Base-by-base conservation (phyloP, 2,113 vertebrate genomes). In the Spea multiplicata region DNA sequence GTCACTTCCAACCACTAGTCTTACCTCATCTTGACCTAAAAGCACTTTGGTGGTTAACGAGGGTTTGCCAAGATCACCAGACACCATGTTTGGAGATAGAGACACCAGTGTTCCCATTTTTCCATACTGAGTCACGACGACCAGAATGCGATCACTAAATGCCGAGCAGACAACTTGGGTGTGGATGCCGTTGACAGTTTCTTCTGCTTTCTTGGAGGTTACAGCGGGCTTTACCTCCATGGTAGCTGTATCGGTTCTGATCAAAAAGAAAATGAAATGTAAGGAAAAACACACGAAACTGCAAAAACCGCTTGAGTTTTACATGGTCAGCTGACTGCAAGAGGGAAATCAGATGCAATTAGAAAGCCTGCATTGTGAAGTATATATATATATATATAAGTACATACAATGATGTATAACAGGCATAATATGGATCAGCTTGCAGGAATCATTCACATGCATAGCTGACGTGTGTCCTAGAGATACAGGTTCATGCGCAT, bases 1-100 rank as follows among this genome's bases (percentile, higher is more conserved):
- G 30, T 30, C 30, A 30, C 30, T 30, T 8, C 62, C 74, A 1
- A 5, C 52, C 8, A 7, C 47, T 2, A 0, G 70, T 52, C 68
- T 82, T 92, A 98, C 97, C 95, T 99, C 97, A 8, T 98, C 96
- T 87, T 94, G 94, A 84, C 97, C 97, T 13, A 99, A 92, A 0
- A 99, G 91, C 16, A 99, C 95, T 88, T 89, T 96, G 0, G 96
- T 96, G 65, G 93, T 94, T 65, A 95, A 91, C 1, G 91, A 75
- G 0, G 95, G 89, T 14, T 87, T 91, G 88, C 88, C 91, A 85
- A 97, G 81, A 46, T 93, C 94, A 80, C 90, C 86, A 1, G 93
- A 83, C 62, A 88, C 80, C 0, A 84, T 85, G 84, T 93, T 94
- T 59, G 97, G 95, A 9, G 95, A 93, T 86, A 98, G 73, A 1